Conservation (phyloP, 2,797 vertebrate species). For the Lates japonicus region DNA sequence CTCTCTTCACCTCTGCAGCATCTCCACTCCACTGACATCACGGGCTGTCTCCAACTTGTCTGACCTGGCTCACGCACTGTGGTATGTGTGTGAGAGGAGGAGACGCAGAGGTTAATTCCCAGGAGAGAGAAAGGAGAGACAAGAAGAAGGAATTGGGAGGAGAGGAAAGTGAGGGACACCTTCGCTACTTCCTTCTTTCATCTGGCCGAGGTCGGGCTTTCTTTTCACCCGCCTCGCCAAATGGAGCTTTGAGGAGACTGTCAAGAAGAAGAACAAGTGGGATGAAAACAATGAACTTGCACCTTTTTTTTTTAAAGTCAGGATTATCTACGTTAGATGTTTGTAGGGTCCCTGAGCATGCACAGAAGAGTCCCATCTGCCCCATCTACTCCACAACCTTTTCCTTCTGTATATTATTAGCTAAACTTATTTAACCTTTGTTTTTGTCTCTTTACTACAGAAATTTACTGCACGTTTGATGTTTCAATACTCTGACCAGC, state of each 20-base stretch:
- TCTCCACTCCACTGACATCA: constrained; percentile 98
- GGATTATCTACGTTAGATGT: constrained; percentile 69
- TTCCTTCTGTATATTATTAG: constrained; percentile 73
- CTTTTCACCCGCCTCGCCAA: constrained; percentile 56
- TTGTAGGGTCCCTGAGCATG: constrained; percentile 79
- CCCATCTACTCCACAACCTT: constrained; percentile 57
- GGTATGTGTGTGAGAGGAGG: constrained; percentile 90
- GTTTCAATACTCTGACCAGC: constrained; percentile 59
- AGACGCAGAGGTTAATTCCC: constrained; percentile 39
- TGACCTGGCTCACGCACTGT: constrained; percentile 99
- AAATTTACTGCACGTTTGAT: constrained; percentile 69
- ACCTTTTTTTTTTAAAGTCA: constrained; percentile 69
- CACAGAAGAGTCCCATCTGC: constrained; percentile 60
- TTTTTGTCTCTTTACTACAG: constrained; percentile 67
- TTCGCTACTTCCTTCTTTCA: no score
- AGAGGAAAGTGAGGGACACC: constrained; percentile 31
- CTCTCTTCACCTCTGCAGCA: constrained; percentile 92
- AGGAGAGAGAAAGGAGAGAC: constrained; percentile 74
- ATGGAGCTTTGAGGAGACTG: constrained; percentile 52
- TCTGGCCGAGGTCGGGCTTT: constrained; percentile 48
- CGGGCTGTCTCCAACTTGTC: constrained; percentile 99
- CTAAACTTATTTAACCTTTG: constrained; percentile 70
- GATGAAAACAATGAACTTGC: constrained; percentile 67
- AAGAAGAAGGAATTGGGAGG: constrained; percentile 52
- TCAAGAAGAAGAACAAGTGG: constrained; percentile 57